Conservation (phyloP, 2,113 vertebrate genomes). For the Fregetta grallaria region DNA sequence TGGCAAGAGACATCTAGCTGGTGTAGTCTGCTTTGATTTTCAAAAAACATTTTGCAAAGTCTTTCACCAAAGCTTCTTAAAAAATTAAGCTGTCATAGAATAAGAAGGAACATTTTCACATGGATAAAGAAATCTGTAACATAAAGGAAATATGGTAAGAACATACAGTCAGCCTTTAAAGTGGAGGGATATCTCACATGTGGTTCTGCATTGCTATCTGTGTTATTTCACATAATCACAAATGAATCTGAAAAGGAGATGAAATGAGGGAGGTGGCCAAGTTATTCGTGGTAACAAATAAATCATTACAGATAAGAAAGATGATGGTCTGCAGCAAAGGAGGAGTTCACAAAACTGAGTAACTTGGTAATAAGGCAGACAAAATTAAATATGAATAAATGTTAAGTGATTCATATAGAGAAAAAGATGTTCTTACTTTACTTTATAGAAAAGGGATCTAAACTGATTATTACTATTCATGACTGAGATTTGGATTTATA, state of each 20-base stretch:
- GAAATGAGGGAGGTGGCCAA: not conserved
- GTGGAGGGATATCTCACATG: not conserved
- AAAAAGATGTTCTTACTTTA: not conserved
- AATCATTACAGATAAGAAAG: not conserved
- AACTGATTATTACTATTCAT: not conserved
- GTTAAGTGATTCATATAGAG: not conserved
- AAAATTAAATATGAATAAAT: not conserved
- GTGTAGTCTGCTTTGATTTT: not conserved
- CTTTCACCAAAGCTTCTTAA: not conserved
- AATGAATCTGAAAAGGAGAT: not conserved
- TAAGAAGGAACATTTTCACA: not conserved
- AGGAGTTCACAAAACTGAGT: not conserved
- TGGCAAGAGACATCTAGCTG: not conserved
- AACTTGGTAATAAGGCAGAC: not conserved
- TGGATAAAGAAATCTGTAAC: not conserved
- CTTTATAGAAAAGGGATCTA: not conserved
- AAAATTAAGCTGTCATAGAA: not conserved
- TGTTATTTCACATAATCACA: not conserved
- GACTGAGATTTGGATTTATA: not conserved
- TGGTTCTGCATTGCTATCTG: not conserved
- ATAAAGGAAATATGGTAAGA: not conserved
- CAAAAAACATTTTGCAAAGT: not conserved
- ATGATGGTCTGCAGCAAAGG: not conserved
- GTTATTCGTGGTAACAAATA: not conserved
- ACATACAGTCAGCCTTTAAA: not conserved